Percentiles rank a stretch among this genome's conserved stretches.
Evolutionary conservation across 2,113 vertebrate species (phyloP).

Genomic region (Ranitomeya variabilis): DNA sequence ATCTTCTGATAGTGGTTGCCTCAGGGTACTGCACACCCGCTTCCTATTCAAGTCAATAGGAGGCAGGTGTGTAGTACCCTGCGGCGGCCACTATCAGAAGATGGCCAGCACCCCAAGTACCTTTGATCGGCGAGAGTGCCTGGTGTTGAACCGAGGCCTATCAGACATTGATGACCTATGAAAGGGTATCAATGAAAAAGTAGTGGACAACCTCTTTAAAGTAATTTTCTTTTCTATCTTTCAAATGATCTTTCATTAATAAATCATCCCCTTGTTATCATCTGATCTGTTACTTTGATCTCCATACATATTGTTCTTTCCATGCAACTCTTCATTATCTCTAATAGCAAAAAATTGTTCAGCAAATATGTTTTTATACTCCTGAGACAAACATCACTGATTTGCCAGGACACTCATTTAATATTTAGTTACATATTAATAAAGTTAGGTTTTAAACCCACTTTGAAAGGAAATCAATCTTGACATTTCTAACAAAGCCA

Average conservation of each 20-base stretch:
- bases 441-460: background rate
- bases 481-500: background rate
- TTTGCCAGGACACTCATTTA: background rate
- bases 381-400: background rate
- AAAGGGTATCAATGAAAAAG: no score
- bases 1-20: no score
- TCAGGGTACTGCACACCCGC: no score
- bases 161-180: no score
- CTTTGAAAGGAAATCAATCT: constrained; percentile 7
- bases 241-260: background rate
- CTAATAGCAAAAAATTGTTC: background rate
- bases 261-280: background rate
- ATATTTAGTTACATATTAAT: constrained; percentile 36
- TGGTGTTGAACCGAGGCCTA: no score
- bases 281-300: background rate
- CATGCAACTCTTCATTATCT: background rate
- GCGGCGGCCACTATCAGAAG: no score
- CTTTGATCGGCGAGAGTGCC: no score
- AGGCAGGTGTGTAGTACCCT: no score
- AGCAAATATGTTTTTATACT: background rate
- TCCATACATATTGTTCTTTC: background rate
- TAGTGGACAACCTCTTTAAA: no score
- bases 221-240: no score
- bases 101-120: no score
- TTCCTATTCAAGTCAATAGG: no score